These are phyloP conservation scores for Chelonoidis abingdonii DNA, from an alignment of 2,113 vertebrate species.

Conservation along the genomic window DNA sequence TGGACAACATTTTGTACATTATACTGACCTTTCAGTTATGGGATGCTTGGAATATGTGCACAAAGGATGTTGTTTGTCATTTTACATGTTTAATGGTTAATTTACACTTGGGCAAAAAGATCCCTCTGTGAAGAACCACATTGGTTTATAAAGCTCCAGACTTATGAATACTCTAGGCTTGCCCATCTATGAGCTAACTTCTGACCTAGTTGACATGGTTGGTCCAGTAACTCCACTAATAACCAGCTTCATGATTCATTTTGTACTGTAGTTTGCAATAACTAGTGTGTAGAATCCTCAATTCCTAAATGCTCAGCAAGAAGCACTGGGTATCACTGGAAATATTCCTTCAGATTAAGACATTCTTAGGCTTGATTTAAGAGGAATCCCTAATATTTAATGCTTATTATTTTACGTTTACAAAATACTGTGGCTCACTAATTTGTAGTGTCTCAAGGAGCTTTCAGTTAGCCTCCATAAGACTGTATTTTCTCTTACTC, in stretches of 20 bases:
- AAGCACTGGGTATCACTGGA: not conserved
- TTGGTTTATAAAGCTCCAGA: not conserved
- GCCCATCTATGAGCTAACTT: not conserved
- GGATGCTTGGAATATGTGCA: not conserved
- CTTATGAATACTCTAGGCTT: not conserved
- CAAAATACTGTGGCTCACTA: not conserved
- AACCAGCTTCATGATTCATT: not conserved
- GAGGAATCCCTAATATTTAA: not conserved
- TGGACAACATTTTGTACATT: not conserved
- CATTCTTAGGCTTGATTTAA: not conserved
- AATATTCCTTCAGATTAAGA: not conserved
- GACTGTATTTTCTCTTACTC: not conserved
- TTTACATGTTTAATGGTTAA: not conserved
- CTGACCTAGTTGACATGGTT: not conserved
- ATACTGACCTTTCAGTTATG: not conserved
- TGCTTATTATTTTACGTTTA: constrained; percentile 13
- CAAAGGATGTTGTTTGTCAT: not conserved
- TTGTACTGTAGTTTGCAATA: rapidly evolving
- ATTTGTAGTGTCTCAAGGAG: not conserved
- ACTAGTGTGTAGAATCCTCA: not conserved
- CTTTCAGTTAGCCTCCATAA: not conserved
- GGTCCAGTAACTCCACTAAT: not conserved
- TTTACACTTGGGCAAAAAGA: not conserved
- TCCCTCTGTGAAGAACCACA: not conserved
- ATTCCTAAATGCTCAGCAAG: not conserved